These are phyloP conservation scores for Styela clava DNA, from an alignment of 23 tunicate genomes.

Conservation along the genomic window DNA sequence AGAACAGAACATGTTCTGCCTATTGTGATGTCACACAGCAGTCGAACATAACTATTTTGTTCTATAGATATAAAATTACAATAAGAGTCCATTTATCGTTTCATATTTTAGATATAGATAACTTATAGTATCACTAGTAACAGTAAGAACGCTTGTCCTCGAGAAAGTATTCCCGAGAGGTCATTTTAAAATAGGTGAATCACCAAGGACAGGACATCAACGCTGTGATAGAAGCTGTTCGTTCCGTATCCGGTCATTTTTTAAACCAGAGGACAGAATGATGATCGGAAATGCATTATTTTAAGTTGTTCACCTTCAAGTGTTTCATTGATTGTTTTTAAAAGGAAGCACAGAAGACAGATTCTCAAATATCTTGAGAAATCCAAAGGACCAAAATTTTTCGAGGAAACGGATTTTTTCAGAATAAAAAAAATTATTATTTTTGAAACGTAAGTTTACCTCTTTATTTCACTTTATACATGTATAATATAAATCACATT, in stretches of 20 bases:
- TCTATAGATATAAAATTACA: background rate
- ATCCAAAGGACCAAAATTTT: background rate
- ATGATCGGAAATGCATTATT: conserved; percentile 56
- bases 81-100: background rate
- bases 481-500: too few species aligned
- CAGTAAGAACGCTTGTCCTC: background rate
- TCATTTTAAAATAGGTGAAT: background rate
- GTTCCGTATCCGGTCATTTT: background rate
- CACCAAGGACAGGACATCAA: background rate
- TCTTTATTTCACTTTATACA: too few species aligned
- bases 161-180: background rate
- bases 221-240: background rate
- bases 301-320: conserved; percentile 74
- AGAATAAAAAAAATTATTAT: background rate
- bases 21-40: background rate
- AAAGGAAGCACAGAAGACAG: background rate
- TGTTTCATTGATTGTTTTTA: conserved; percentile 90
- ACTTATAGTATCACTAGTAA: background rate
- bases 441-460: background rate
- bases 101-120: background rate
- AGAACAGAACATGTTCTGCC: background rate
- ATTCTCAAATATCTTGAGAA: background rate
- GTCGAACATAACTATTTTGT: background rate
- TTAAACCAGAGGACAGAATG: background rate
- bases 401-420: background rate